A percentile compares a stretch with the other conserved stretches of the same genome.
Conservation (phyloP, 1,140 invertebrate genomes). For the Sycophila sp. region DNA sequence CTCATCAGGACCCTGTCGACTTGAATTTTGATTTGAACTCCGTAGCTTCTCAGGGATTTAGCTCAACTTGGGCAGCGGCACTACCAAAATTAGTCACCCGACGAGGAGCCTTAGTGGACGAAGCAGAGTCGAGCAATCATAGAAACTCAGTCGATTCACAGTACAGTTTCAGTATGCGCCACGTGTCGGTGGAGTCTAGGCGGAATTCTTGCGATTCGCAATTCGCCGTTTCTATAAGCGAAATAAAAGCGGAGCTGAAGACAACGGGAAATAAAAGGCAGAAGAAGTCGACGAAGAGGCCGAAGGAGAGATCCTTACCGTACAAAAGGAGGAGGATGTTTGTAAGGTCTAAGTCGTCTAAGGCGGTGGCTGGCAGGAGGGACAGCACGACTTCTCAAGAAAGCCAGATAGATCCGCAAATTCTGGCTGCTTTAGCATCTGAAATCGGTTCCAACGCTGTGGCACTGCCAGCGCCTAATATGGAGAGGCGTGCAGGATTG, state of each 20-base stretch:
- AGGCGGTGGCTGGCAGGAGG: slow-evolving; percentile 68
- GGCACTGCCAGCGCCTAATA: slow-evolving; percentile 63
- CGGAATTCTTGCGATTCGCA: slow-evolving; percentile 87
- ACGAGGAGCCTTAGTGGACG: slow-evolving; percentile 78
- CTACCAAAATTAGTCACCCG: slow-evolving; percentile 86
- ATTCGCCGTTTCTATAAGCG: slow-evolving; percentile 82
- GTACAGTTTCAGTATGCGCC: slow-evolving; percentile 80
- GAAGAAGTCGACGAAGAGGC: slow-evolving; percentile 33
- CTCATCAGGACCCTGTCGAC: slow-evolving; percentile 89
- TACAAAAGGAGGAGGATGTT: slow-evolving; percentile 50
- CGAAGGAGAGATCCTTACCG: slow-evolving; percentile 41
- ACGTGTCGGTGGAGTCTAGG: slow-evolving; percentile 83
- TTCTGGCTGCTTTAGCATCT: slow-evolving; percentile 65
- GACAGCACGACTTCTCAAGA: slow-evolving; percentile 83
- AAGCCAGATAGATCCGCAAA: slow-evolving; percentile 75
- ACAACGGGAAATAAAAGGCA: slow-evolving; percentile 60
- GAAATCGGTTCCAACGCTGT: slow-evolving; percentile 62
- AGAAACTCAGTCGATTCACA: slow-evolving; percentile 79
- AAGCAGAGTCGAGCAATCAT: slow-evolving; percentile 70
- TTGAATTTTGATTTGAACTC: slow-evolving; percentile 87
- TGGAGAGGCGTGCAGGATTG: slow-evolving; percentile 67
- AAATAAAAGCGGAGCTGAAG: slow-evolving; percentile 72
- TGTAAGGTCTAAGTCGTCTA: slow-evolving; percentile 57
- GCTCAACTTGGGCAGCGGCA: slow-evolving; percentile 88
- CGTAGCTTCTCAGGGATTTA: slow-evolving; percentile 77